phyloP scores from a whole-genome alignment of 2,113 vertebrate genomes.

The Burhinus oedicnemus region DNA sequence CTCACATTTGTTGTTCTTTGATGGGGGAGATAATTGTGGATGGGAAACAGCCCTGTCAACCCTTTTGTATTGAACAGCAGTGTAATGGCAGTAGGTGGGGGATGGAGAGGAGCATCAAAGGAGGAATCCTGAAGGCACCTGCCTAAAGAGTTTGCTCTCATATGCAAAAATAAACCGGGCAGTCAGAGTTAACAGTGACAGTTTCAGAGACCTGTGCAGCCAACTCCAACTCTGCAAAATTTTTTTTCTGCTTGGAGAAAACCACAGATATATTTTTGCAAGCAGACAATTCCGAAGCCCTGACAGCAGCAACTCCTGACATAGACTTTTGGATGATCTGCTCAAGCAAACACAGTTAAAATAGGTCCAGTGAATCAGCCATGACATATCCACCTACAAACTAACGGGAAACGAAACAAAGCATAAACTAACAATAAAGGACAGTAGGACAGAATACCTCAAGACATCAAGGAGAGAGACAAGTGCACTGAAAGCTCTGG shows the following conservation, averaged over 20 bases:
- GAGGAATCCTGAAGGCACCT: neutral
- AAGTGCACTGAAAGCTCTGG: neutral
- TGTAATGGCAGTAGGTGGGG: fast-evolving
- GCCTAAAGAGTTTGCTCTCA: neutral
- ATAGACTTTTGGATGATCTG: neutral
- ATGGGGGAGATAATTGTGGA: no score
- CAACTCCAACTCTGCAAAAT: neutral
- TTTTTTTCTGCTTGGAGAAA: neutral
- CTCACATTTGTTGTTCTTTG: neutral
- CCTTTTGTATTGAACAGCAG: neutral
- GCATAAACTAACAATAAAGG: neutral
- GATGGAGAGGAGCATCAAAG: neutral
- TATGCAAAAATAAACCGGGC: neutral
- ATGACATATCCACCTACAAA: neutral
- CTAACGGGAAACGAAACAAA: neutral
- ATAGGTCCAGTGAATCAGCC: neutral
- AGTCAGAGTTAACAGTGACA: neutral
- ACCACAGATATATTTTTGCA: neutral
- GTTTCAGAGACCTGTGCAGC: neutral
- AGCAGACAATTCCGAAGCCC: neutral
- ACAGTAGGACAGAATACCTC: neutral
- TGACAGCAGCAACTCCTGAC: neutral
- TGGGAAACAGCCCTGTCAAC: neutral
- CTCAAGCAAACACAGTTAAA: fast-evolving
- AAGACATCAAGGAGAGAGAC: neutral